A percentile compares a stretch with the other conserved stretches of the same genome.
Conservation (phyloP, 2,113 vertebrate genomes). For the Oenanthe oenanthe region DNA sequence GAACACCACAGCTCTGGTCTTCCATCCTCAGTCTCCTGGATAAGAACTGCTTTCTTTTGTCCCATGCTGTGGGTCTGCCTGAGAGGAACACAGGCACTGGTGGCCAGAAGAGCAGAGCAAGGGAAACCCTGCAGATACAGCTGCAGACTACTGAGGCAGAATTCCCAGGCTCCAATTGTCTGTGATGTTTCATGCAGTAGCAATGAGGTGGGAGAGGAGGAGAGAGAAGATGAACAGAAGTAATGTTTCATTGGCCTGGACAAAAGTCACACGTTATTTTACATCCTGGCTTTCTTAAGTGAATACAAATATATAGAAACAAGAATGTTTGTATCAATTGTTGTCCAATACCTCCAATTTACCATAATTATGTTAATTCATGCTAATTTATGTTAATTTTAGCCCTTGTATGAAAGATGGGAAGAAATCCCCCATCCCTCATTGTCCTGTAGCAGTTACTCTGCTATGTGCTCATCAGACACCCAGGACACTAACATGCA, state of each 20-base stretch:
- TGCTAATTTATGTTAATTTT: background rate
- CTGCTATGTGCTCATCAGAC: background rate
- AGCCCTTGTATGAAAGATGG: background rate
- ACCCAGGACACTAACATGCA: background rate
- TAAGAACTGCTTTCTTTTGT: background rate
- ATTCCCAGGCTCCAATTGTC: background rate
- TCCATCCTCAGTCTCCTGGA: background rate
- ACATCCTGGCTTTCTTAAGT: background rate
- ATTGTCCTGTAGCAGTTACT: background rate
- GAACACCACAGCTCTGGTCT: background rate
- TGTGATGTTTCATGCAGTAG: background rate
- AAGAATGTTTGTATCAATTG: background rate
- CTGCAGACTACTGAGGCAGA: background rate
- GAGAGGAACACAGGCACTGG: accelerated
- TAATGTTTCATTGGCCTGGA: background rate
- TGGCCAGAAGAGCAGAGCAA: background rate
- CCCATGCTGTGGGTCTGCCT: background rate
- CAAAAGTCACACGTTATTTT: background rate
- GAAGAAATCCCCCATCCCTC: background rate
- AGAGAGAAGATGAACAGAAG: background rate
- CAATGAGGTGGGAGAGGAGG: background rate
- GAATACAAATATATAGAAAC: background rate
- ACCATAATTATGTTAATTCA: background rate
- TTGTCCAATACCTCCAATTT: background rate
- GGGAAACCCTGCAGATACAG: background rate